phyloP scores from a whole-genome alignment of 1,140 invertebrate genomes.

The Globodera ellingtonae region DNA sequence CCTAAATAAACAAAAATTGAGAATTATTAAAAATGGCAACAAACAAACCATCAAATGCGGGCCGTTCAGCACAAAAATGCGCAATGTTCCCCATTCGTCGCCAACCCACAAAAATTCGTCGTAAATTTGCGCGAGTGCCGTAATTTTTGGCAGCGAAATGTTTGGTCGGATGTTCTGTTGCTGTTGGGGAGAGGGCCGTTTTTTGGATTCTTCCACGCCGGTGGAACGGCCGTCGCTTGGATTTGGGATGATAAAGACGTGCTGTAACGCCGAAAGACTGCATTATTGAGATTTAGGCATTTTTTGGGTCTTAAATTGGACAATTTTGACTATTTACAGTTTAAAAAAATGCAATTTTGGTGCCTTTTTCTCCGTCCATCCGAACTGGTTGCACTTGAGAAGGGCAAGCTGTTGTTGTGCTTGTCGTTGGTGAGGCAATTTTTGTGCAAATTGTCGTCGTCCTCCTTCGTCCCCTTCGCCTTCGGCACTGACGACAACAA shows the following conservation, averaged over 20 bases:
- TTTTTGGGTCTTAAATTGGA: neutral
- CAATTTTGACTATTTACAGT: neutral
- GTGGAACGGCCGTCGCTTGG: neutral
- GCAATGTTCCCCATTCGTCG: constrained; percentile 20
- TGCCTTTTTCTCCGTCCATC: constrained; percentile 47
- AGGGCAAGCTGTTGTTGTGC: neutral
- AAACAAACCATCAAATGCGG: neutral
- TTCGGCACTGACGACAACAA: neutral
- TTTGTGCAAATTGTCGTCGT: neutral
- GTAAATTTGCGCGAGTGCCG: constrained; percentile 25
- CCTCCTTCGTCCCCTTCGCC: neutral
- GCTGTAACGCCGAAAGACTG: neutral
- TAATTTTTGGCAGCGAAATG: constrained; percentile 8
- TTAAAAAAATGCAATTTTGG: neutral
- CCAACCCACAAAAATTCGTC: constrained; percentile 31
- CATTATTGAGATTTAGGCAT: neutral
- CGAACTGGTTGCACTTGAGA: constrained; percentile 37
- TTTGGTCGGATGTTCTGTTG: constrained; percentile 1
- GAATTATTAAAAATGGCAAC: neutral
- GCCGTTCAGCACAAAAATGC: constrained; percentile 6
- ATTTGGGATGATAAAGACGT: neutral
- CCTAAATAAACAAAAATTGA: neutral
- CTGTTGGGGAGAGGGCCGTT: neutral
- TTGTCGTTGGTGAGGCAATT: neutral
- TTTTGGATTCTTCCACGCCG: neutral